A percentile compares a stretch with the other conserved stretches of the same genome.
Evolutionary conservation across 2,888 invertebrate species (phyloP).

Genomic region (Drosophila nr. medialis): DNA sequence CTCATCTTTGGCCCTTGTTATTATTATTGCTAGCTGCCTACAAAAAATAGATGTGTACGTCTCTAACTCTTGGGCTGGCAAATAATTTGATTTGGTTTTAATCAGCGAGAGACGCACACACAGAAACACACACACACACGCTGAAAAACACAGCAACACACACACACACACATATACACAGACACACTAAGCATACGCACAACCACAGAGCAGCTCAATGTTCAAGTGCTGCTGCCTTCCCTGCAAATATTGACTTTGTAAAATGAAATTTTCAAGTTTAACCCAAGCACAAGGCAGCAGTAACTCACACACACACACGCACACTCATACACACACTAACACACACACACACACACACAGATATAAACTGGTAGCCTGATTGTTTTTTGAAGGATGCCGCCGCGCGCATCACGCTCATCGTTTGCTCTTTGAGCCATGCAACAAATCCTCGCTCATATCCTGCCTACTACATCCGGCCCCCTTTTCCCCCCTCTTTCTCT

Average conservation of each 20-base stretch:
- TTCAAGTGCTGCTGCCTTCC: conserved; percentile 48
- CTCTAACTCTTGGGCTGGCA: conserved; percentile 71
- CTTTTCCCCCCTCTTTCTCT: background rate
- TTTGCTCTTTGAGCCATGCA: conserved; percentile 55
- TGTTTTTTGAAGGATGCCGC: conserved; percentile 62
- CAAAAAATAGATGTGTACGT: conserved; percentile 31
- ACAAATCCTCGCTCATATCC: conserved; percentile 77
- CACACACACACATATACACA: conserved; percentile 1
- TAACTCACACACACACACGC: conserved; percentile 16
- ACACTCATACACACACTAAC: background rate
- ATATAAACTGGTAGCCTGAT: conserved; percentile 43
- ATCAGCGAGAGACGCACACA: conserved; percentile 73
- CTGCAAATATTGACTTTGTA: conserved; percentile 80
- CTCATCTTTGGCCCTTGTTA: conserved; percentile 36
- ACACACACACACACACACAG: background rate
- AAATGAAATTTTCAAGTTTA: conserved; percentile 82
- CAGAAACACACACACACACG: background rate
- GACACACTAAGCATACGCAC: conserved; percentile 32
- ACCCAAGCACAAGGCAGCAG: conserved; percentile 67
- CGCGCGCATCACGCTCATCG: conserved; percentile 38
- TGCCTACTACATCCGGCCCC: conserved; percentile 34
- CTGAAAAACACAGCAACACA: background rate
- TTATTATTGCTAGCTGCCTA: conserved; percentile 34
- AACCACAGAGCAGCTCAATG: conserved; percentile 54
- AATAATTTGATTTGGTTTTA: conserved; percentile 85